Percentiles rank a stretch among this genome's conserved stretches.
phyloP scores from a whole-genome alignment of 2,888 invertebrate genomes.

The Thalpophila matura region DNA sequence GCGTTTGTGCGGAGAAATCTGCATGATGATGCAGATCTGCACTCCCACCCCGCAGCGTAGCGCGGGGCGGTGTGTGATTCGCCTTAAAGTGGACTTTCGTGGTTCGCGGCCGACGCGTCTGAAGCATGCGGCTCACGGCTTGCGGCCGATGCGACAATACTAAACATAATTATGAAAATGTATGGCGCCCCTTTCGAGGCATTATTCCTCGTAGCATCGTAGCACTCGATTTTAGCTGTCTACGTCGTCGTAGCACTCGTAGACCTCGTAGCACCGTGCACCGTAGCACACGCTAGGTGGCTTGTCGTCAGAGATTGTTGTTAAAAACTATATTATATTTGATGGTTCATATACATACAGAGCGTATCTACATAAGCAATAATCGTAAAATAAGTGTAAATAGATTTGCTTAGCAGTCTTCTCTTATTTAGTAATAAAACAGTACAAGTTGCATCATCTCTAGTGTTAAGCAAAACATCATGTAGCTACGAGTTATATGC shows the following conservation, averaged over 20 bases:
- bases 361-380: neutral
- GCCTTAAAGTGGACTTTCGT: no score
- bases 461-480: conserved; percentile 12
- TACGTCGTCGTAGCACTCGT: conserved; percentile 19
- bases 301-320: neutral
- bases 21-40: no score
- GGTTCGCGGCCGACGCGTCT: no score
- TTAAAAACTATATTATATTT: neutral
- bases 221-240: neutral
- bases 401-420: conserved; percentile 4
- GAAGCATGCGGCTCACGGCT: no score
- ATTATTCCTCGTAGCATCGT: neutral
- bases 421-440: neutral
- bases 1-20: no score
- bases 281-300: conserved; percentile 7
- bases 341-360: neutral
- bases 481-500: neutral
- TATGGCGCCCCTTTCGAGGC: neutral
- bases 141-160: no score
- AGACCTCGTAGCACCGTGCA: conserved; percentile 12
- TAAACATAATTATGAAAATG: no score
- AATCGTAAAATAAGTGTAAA: neutral
- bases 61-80: no score
- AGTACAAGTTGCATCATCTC: conserved; percentile 4
- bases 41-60: no score